Base-by-base conservation (phyloP, 2,797 vertebrate species). In the Alca torda region DNA sequence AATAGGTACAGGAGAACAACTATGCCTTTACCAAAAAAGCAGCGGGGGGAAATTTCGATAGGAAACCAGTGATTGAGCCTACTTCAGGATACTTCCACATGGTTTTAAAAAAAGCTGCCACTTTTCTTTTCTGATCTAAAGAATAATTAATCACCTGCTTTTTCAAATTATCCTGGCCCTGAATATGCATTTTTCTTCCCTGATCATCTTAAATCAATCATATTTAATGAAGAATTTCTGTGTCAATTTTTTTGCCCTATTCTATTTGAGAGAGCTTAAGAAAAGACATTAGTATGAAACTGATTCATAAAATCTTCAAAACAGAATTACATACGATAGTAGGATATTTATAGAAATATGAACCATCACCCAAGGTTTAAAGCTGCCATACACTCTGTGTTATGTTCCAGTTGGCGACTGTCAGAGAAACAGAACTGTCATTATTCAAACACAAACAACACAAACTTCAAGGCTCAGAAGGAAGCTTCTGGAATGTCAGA, bases 271-370 rank as follows among this genome's bases (percentile, higher is more conserved):
- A n/a, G n/a, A n/a, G n/a, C n/a, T n/a, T n/a, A n/a, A n/a, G n/a
- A 26, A 21, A 86, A 89, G 17, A 60, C 24, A 54, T 20, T 13
- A 25, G 8, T 13, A 45, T 11, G 16, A 91, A 59, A 59, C 5
- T 50, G 19, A 37, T 43, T 11, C 51, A 50, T 28, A 84, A 69
- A 84, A 68, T 16, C 21, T 56, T 79, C 84, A 61, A 41, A 60
- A 33, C 6, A 11, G 23, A 81, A 78, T 41, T 48, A 54, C 16
- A 46, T 2, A 9, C 13, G 35, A 26, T 0, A 28, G 65, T 20
- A 7, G 0, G 2, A 7, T 61, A 64, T 68, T 23, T 31, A 79
- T 1, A 80, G 48, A 70, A 67, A 59, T 0, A 90, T 2, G 31
- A 86, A 82, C 31, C 28, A 50, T 7, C 41, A 46, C 6, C 28